Conservation (phyloP, 2,113 vertebrate species). For the Protomyctophum bolini region DNA sequence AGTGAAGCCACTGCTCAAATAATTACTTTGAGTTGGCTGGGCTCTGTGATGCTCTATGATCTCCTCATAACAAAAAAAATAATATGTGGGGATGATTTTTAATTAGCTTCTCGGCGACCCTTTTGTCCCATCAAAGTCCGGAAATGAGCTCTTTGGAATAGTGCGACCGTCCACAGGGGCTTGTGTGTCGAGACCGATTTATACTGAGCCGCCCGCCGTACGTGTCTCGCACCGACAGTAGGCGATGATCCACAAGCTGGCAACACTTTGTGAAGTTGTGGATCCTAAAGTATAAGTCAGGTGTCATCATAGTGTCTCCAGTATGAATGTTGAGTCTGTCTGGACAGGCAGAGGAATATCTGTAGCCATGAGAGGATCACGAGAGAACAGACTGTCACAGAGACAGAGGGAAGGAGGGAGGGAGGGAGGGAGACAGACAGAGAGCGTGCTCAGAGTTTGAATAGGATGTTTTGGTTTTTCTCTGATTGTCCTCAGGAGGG, state of each 20-base stretch:
- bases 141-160: constrained; percentile 11
- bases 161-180: neutral
- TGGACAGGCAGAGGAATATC: too few relatives aligned
- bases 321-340: too few relatives aligned
- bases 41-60: neutral
- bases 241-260: too few relatives aligned
- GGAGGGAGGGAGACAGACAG: neutral
- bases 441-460: constrained; percentile 4
- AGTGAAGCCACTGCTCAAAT: neutral
- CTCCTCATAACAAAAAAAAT: constrained; percentile 1
- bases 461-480: constrained; percentile 35
- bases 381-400: too few relatives aligned
- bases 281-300: too few relatives aligned
- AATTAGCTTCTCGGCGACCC: constrained; percentile 4
- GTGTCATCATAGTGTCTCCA: too few relatives aligned
- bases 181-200: constrained; percentile 7
- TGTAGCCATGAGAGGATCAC: too few relatives aligned
- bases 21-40: neutral
- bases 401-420: neutral
- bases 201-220: neutral
- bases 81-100: neutral
- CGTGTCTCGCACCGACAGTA: too few relatives aligned
- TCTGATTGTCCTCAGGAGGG: constrained; percentile 61
- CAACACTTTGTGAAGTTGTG: too few relatives aligned
- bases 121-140: neutral